Base-by-base conservation (phyloP, 2,113 vertebrate genomes). In the Scophthalmus maximus region DNA sequence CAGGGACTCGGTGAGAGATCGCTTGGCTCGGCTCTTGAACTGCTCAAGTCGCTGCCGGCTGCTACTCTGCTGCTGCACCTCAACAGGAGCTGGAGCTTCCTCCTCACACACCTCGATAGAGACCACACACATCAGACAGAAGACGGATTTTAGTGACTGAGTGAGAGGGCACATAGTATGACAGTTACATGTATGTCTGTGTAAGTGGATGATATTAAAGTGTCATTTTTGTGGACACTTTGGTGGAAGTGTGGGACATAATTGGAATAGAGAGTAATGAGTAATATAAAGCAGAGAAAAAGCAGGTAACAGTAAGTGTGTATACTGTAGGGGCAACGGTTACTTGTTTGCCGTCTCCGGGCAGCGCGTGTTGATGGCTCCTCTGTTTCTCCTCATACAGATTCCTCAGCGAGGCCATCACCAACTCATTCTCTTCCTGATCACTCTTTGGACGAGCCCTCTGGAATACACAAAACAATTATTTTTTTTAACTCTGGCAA, bases 381-480 rank as follows among this genome's bases (percentile, higher is more conserved):
- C 92, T 96, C 82, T 98, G 97, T 58, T 94, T 96, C 78, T 96
- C 96, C 80, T 98, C 97, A 85, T 97, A 98, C 27, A 97, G 80
- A 62, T 86, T 87, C 80, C 97, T 95, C 83, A 99, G 81, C 68
- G 92, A 88, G 60, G 94, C 93, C 81, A 99, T 94, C 73, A 98
- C 81, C 44, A 97, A 47, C 80, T 99, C 96, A 69, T 98, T 99
- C 82, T 99, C 97, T 75, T 95, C 95, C 80, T 97, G 96, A 25
- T 99, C 96, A 23, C 91, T 95, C 82, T 94, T 95, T 36, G 96
- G 97, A 67, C 92, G 94, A 78, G 96, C 88, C 94, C 95, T 96
- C 97, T 99, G 88, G 46, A 66, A 87, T 61, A 57, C 58, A 87
- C 50, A 53, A 82, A 29, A 80, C 2, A 71, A 11, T 9, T 7